Conservation (phyloP, 1,140 invertebrate species). For the Helicoverpa zea region DNA sequence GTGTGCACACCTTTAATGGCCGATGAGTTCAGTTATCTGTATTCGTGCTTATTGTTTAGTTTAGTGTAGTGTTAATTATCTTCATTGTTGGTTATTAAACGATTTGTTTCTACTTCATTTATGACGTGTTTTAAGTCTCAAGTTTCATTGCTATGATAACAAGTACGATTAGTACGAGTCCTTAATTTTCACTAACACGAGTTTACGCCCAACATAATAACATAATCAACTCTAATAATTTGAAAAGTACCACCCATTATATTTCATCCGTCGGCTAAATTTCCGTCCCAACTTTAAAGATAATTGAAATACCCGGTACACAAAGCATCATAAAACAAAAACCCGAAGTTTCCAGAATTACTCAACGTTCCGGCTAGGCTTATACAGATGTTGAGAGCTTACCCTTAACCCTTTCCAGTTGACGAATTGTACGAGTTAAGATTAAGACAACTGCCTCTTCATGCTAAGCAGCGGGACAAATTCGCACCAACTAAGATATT, state of each 20-base stretch:
- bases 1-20: not conserved
- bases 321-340: constrained; percentile 55
- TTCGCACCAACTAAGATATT: constrained; percentile 51
- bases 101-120: too few relatives aligned
- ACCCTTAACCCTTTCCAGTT: constrained; percentile 54
- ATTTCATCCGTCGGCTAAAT: constrained; percentile 8
- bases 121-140: not conserved
- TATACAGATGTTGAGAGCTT: constrained; percentile 53
- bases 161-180: not conserved
- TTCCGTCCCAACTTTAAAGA: constrained; percentile 20
- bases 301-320: constrained; percentile 45
- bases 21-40: not conserved
- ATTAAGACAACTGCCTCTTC: constrained; percentile 59
- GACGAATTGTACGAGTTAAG: constrained; percentile 54
- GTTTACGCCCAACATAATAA: constrained; percentile 7
- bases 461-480: constrained; percentile 58
- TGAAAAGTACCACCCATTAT: not conserved
- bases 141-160: not conserved
- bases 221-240: constrained; percentile 2
- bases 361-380: constrained; percentile 41
- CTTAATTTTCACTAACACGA: not conserved
- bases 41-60: not conserved
- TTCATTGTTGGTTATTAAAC: not conserved
- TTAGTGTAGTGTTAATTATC: not conserved
- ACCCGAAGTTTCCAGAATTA: constrained; percentile 47